phyloP scores from a whole-genome alignment of 2,888 invertebrate species.

The Heliconius cydno region DNA sequence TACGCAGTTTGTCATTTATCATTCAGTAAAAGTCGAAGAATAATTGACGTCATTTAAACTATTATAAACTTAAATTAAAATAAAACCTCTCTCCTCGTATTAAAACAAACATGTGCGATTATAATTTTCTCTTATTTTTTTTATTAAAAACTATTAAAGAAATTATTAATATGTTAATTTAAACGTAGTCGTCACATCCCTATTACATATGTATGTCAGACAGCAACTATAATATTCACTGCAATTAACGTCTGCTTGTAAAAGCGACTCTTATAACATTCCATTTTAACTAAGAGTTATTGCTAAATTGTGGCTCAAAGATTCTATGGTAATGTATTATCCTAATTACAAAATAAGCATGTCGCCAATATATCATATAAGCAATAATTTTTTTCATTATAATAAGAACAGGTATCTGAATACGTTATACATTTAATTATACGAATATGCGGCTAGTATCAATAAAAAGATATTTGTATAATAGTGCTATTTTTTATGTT shows the following conservation, averaged over 20 bases:
- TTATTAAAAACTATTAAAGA: too few species aligned
- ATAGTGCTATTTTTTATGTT: conserved; percentile 15
- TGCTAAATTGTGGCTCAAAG: conserved; percentile 68
- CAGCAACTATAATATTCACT: background rate
- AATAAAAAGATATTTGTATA: conserved; percentile 18
- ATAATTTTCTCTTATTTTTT: too few species aligned
- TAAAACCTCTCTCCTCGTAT: background rate
- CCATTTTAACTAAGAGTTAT: conserved; percentile 48
- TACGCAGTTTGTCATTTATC: too few species aligned
- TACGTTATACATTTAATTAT: conserved; percentile 37
- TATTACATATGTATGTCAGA: background rate
- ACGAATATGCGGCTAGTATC: conserved; percentile 38
- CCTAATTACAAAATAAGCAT: conserved; percentile 64
- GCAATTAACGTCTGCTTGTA: conserved; percentile 23
- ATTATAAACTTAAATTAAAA: background rate
- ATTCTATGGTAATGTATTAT: conserved; percentile 59
- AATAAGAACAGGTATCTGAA: conserved; percentile 43
- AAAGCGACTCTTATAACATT: conserved; percentile 30
- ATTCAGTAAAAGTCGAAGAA: too few species aligned
- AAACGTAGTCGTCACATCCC: background rate
- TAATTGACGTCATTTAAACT: too few species aligned
- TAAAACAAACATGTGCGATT: background rate
- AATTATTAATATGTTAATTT: background rate
- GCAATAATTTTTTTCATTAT: conserved; percentile 62
- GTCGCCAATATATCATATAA: conserved; percentile 74